A percentile compares a stretch with the other conserved stretches of the same genome.
Evolutionary conservation across 2,113 vertebrate genomes (phyloP).

Genomic region (Nannobrachium achirus): DNA sequence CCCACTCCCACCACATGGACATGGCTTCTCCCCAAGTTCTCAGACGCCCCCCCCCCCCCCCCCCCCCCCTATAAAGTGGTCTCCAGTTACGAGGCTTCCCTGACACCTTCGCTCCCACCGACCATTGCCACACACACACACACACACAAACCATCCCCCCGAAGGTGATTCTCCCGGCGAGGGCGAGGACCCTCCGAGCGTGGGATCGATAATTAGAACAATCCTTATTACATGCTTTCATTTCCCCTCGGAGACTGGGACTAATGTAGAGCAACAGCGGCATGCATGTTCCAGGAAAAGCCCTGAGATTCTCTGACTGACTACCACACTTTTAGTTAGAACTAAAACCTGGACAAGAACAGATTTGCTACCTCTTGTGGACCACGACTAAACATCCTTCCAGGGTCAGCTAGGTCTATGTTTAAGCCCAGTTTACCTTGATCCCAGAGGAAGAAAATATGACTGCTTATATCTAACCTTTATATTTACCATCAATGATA

Average conservation of each 20-base stretch:
- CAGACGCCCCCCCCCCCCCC: constrained; percentile 51
- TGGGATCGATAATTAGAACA: constrained; percentile 75
- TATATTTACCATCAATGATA: too few relatives aligned
- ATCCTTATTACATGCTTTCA: constrained; percentile 71
- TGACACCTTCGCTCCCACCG: constrained; percentile 9
- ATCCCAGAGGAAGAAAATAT: too few relatives aligned
- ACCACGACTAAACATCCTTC: too few relatives aligned
- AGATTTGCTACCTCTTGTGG: too few relatives aligned
- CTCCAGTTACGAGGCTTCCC: constrained; percentile 51
- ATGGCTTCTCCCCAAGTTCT: neutral
- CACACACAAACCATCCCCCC: constrained; percentile 23
- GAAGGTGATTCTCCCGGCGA: constrained; percentile 35
- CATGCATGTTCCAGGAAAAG: constrained; percentile 5
- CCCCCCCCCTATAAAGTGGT: constrained; percentile 26
- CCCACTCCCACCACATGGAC: constrained; percentile 31
- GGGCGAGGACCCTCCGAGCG: constrained; percentile 62
- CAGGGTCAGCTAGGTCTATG: too few relatives aligned
- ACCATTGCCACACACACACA: constrained; percentile 6
- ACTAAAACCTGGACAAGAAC: too few relatives aligned
- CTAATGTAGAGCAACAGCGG: constrained; percentile 65
- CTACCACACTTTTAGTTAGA: too few relatives aligned
- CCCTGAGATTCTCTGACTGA: neutral
- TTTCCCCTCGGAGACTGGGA: constrained; percentile 60
- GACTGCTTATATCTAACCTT: too few relatives aligned
- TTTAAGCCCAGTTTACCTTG: too few relatives aligned